Evolutionary conservation across 2,888 invertebrate genomes (phyloP), one percentile per base, ranked within the genome.

Genomic region (Listrodromus nycthemerus): DNA sequence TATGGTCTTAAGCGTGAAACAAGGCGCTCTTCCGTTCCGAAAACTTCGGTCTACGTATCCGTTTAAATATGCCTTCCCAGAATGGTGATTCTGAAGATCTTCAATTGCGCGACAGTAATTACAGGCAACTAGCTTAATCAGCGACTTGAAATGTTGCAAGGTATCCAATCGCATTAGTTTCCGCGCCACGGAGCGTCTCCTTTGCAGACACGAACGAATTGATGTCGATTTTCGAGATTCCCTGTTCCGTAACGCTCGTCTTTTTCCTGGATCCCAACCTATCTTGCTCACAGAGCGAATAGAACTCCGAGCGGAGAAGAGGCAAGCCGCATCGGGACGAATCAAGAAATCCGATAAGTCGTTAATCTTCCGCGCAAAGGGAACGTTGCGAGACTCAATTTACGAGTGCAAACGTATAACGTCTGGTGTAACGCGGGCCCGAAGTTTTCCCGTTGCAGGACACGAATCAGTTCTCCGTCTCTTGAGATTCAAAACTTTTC

Each of bases 281-380:
- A 27, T 24, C 16, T 2, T 13, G 13, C 27, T 24, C 2, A 6
- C 6, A 61, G 30, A 27, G n/a, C 16, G 30, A 30, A 16, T 3
- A 13, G 27, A 58, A 24, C 24, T 58, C 13, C 16, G 58, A 55
- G 24, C 41, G 55, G 21, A 7, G 61, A 16, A 45, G 58, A n/a
- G 24, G 27, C 3, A 24, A 41, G 27, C 27, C 24, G 24, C 24
- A 55, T 21, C 66, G 66, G 24, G 71, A 24, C 71, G 45, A 73
- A 55, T 58, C 58, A 27, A 58, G 71, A 61, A 27, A 73, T 73
- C 71, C 71, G 45, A 45, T 73, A 61, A 73, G 71, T 61, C 71
- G 24, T 73, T 73, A 73, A 73, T 73, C 71, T 61, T 73, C 16
- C 24, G 65, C 37, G 37, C 19, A 65, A 69, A 8, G 37, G 30